A percentile compares a stretch with the other conserved stretches of the same genome.
Conservation (phyloP, 2,888 invertebrate genomes). For the Andricus quercusramuli region DNA sequence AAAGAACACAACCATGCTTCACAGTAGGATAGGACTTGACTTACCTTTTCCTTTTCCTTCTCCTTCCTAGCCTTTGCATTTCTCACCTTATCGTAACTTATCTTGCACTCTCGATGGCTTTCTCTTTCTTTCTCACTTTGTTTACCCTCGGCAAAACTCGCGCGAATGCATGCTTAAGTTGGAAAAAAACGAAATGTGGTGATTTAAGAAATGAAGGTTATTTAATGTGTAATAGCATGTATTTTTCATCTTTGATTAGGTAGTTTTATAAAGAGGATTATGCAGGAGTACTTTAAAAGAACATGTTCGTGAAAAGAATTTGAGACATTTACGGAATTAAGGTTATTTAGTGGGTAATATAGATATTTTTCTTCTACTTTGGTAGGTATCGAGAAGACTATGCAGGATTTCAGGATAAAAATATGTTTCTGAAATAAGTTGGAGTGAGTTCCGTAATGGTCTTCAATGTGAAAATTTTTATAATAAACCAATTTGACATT, state of each 20-base stretch:
- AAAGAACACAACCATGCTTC: conserved; percentile 58
- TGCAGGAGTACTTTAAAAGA: neutral
- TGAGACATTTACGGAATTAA: neutral
- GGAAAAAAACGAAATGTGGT: neutral
- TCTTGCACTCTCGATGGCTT: conserved; percentile 42
- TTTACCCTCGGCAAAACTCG: neutral
- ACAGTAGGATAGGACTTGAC: conserved; percentile 59
- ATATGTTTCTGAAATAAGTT: neutral
- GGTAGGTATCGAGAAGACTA: neutral
- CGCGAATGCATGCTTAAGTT: neutral
- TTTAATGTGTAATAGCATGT: neutral
- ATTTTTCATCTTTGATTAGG: neutral
- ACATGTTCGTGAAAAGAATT: neutral
- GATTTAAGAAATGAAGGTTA: neutral
- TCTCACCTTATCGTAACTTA: conserved; percentile 54
- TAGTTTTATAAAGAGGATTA: neutral
- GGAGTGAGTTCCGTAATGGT: neutral
- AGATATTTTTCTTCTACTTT: neutral
- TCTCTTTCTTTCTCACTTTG: conserved; percentile 16
- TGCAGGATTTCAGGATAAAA: neutral
- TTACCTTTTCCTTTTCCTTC: conserved; percentile 48
- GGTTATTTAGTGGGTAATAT: neutral
- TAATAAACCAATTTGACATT: neutral
- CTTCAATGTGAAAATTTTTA: neutral
- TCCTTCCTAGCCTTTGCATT: conserved; percentile 52